Evolutionary conservation across 1,140 invertebrate genomes (phyloP), one percentile per base, ranked within the genome.

Genomic region (Himalopsyche phryganea): DNA sequence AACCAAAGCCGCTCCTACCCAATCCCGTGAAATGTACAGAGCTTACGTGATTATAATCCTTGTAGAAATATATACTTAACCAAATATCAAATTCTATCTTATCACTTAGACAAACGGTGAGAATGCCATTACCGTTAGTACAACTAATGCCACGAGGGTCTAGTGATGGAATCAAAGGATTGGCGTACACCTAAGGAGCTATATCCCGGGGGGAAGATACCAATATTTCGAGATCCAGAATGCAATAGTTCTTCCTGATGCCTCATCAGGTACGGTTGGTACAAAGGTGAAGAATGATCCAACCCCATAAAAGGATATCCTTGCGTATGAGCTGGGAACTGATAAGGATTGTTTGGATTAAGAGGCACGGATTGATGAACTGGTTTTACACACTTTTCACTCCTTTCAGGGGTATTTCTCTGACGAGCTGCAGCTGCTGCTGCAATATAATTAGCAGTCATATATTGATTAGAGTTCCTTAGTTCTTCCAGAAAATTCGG

Each of bases 261-360:
- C 6, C 79, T 75, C 33, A 85, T 80, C 49, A 88, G 68, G 66
- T 85, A 86, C 64, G 87, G 85, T 64, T 87, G 84, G 67, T 88
- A 88, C 3, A 87, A 67, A 19, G 83, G 81, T 18, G 81, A 82
- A 51, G 79, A 79, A 11, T 79, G 70, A 62, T 84, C 83, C 60
- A 81, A 70, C 10, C 76, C 73, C 53, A 81, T 80, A 58, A 83
- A 85, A 3, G 80, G 80, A 70, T 84, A 84, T 11, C 76, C 73
- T 61, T 78, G 79, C 9, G 75, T 70, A 52, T 78, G 80, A 0
- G 75, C 70, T 9, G 82, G 70, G 68, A 83, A 81, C 6, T 70
- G 71, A 28, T 78, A 78, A 5, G 81, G 73, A 51, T 74, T 70
- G 11, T 74, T 66, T 0, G 74, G 67, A 3, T 71, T 66, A 58